Conservation (phyloP, 2,888 invertebrate genomes). For the Lacanobia oleracea region DNA sequence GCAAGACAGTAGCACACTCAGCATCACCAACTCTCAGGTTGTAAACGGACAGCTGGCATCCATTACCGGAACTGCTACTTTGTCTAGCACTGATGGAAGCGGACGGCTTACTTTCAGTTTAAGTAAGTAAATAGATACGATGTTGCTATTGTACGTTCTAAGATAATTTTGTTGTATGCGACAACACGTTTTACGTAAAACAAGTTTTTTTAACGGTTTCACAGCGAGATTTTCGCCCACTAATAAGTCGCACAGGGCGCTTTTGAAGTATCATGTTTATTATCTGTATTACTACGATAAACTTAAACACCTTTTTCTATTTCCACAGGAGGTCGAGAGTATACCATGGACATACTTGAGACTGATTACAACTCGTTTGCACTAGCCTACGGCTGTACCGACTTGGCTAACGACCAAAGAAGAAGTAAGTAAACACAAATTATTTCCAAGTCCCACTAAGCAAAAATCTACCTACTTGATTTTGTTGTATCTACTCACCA, state of each 20-base stretch:
- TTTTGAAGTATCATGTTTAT: not conserved
- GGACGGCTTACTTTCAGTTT: conserved; percentile 92
- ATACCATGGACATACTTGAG: conserved; percentile 58
- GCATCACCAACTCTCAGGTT: conserved; percentile 78
- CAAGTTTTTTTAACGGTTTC: not conserved
- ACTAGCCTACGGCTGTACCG: conserved; percentile 91
- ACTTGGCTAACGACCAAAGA: conserved; percentile 80
- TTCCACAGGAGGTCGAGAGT: conserved; percentile 19
- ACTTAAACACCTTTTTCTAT: not conserved
- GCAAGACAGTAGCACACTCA: conserved; percentile 63
- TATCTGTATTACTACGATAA: no score
- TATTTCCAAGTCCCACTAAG: not conserved
- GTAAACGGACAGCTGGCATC: conserved; percentile 69
- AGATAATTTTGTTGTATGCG: not conserved
- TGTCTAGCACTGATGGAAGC: conserved; percentile 89
- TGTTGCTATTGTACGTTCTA: not conserved
- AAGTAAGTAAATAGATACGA: conserved; percentile 68
- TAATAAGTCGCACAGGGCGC: not conserved
- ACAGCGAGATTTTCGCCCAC: not conserved
- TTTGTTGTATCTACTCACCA: not conserved
- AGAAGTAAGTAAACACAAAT: conserved; percentile 66
- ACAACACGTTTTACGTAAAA: not conserved
- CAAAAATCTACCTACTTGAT: not conserved
- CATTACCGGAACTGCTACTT: conserved; percentile 74
- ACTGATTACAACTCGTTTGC: conserved; percentile 91